Evolutionary conservation across 2,797 vertebrate species (phyloP), one percentile per base, ranked within the genome.

Genomic region (Myotis vivesi): DNA sequence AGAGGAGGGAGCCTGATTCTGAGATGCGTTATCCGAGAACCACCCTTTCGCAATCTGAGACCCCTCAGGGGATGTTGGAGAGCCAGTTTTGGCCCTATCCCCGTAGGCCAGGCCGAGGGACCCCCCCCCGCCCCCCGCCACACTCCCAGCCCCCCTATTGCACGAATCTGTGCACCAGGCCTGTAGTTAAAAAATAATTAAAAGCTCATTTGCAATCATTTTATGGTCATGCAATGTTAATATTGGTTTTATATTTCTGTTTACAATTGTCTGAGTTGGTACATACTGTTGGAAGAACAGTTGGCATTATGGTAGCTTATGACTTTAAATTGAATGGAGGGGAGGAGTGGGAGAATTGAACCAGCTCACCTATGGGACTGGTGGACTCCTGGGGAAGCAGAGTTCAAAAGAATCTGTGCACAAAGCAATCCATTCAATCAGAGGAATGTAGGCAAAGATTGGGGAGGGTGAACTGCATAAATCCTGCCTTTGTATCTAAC

Each of bases 401-500:
- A 82, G 49, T 59, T 79, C 41, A 23, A 55, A 77, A 80, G 80
- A 87, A 82, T 2, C 71, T 68, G 46, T 30, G 20, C 28, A 75
- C 38, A 76, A 79, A 69, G 44, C 71, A 80, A 13, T 66, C 64
- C 20, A 22, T 88, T 91, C 81, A 66, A 36, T 59, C 5, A 84
- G 38, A 92, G 87, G 62, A 46, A 72, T 25, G 7, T n/a, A 53
- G 59, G 59, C n/a, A 49, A 9, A 0, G 30, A 23, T 62, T 68
- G 55, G 69, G 41, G n/a, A 76, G 87, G 41, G 69, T 38, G 51
- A 76, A 25, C 16, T 28, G 66, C 83, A 57, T 62, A 83, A 92
- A 89, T 83, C 64, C 83, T 82, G 51, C 85, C 76, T 94, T 89
- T 93, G 51, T 87, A 33, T 20, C 12, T 86, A 66, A 77, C 11